Conservation (phyloP, 2,113 vertebrate genomes). For the Cephalopholis sonnerati region DNA sequence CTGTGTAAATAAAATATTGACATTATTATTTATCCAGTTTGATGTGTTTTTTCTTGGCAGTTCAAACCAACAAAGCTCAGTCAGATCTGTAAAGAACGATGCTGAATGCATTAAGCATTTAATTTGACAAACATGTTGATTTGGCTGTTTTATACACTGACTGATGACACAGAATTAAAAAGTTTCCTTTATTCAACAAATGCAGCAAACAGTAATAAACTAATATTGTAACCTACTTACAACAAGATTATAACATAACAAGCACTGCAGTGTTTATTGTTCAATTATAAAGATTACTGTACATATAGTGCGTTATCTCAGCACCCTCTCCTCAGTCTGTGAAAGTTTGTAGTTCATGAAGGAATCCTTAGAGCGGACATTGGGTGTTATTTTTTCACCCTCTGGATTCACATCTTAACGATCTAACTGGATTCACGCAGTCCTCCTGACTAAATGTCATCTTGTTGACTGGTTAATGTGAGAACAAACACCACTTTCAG, state of each 20-base stretch:
- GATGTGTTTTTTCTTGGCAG: background rate
- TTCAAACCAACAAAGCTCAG: background rate
- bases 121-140: background rate
- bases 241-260: background rate
- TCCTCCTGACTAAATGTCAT: constrained; percentile 26
- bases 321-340: background rate
- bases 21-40: background rate
- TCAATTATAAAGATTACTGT: background rate
- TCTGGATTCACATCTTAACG: constrained; percentile 20
- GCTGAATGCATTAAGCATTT: background rate
- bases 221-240: background rate
- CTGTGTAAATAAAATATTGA: background rate
- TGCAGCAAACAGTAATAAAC: background rate
- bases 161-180: background rate
- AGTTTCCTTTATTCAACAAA: background rate
- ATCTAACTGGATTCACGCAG: background rate
- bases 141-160: background rate
- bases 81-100: background rate
- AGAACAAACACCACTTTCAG: constrained; percentile 13
- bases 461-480: constrained; percentile 7
- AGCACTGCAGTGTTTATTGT: background rate
- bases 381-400: background rate
- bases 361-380: constrained; percentile 9
- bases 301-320: background rate
- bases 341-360: constrained; percentile 9